A percentile compares a stretch with the other conserved stretches of the same genome.
Conservation (phyloP, 2,113 vertebrate species). For the Hippopotamus amphibius region DNA sequence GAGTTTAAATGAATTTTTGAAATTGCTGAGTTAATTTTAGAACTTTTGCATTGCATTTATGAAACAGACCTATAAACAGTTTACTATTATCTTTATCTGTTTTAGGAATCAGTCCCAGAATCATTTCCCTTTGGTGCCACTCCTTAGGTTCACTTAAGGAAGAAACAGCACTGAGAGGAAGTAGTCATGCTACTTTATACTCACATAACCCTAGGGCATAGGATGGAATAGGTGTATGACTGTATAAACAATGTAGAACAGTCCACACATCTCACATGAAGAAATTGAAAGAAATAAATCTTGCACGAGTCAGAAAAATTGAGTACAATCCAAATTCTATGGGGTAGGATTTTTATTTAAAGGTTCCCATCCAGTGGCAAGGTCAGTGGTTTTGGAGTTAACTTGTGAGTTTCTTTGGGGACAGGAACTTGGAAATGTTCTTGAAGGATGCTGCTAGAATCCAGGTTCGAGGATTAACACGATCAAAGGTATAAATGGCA, state of each 20-base stretch:
- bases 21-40: no score
- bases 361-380: not conserved
- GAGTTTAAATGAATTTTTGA: no score
- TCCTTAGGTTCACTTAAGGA: not conserved
- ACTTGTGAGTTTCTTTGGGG: not conserved
- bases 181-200: not conserved
- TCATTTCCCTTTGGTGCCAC: not conserved
- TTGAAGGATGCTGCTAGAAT: not conserved
- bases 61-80: no score
- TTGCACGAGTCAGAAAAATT: not conserved
- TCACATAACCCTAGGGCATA: rapidly evolving
- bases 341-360: not conserved
- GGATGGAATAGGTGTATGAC: not conserved
- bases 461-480: not conserved
- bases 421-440: not conserved
- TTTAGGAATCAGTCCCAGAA: not conserved
- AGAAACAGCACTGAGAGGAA: not conserved
- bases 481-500: not conserved
- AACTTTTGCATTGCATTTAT: no score
- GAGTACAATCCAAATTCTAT: not conserved
- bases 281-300: not conserved
- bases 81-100: no score
- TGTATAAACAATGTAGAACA: not conserved
- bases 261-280: not conserved
- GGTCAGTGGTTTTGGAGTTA: not conserved